Evolutionary conservation across 1,140 invertebrate species (phyloP).

Genomic region (Conopomorpha cramerella): DNA sequence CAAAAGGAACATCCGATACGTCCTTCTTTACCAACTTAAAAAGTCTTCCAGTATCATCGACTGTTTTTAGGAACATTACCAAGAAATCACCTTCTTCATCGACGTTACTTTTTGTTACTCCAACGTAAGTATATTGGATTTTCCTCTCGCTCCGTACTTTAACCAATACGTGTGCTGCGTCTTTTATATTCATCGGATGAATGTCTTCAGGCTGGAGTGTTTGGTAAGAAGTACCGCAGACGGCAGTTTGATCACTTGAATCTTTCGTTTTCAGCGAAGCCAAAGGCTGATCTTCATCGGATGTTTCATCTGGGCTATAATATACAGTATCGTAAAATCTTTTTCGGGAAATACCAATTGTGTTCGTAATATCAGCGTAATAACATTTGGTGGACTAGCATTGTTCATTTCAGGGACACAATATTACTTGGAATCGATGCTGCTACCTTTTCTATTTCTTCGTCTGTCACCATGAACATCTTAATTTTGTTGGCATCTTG

Average conservation of each 20-base stretch:
- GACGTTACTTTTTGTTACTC: slow-evolving; percentile 3
- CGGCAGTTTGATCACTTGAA: background rate
- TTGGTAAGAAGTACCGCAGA: background rate
- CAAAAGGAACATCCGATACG: slow-evolving; percentile 6
- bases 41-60: slow-evolving; percentile 4
- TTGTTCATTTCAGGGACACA: slow-evolving; percentile 8
- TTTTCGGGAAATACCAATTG: too few relatives aligned
- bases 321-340: too few relatives aligned
- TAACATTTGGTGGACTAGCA: slow-evolving; percentile 8
- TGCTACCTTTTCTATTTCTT: slow-evolving; percentile 2
- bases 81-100: slow-evolving; percentile 3
- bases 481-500: slow-evolving; percentile 6
- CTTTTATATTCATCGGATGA: slow-evolving; percentile 1
- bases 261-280: background rate
- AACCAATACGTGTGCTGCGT: slow-evolving; percentile 1
- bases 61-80: slow-evolving; percentile 8
- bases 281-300: too few relatives aligned
- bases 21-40: slow-evolving; percentile 11
- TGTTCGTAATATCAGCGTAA: too few relatives aligned
- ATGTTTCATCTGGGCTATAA: too few relatives aligned
- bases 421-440: slow-evolving; percentile 7
- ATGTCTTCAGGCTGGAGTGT: too few relatives aligned
- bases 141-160: slow-evolving; percentile 2
- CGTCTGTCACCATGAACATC: background rate
- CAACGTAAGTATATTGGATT: slow-evolving; percentile 1